A percentile compares a stretch with the other conserved stretches of the same genome.
These are phyloP conservation scores for Petromus typicus DNA, from an alignment of 2,113 vertebrate species.

Conservation along the genomic window DNA sequence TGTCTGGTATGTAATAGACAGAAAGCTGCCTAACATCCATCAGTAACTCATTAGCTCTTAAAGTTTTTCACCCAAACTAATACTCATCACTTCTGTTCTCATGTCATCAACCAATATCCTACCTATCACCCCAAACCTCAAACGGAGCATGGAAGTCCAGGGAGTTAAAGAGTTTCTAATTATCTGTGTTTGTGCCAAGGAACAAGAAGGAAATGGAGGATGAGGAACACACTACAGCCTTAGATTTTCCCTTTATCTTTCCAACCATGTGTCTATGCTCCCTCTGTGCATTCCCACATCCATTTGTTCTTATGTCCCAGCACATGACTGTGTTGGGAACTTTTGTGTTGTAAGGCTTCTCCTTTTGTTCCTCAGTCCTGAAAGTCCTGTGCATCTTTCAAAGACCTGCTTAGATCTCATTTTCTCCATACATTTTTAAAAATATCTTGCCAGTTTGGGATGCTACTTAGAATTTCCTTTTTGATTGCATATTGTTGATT, in stretches of 20 bases:
- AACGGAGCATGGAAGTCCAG: not conserved
- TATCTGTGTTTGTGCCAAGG: not conserved
- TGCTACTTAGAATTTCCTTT: not conserved
- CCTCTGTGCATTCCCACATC: too few species aligned
- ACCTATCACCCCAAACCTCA: not conserved
- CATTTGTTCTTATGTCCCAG: not conserved
- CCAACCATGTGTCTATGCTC: not conserved
- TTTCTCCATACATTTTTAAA: not conserved
- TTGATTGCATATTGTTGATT: not conserved
- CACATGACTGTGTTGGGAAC: not conserved
- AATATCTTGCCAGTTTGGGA: not conserved
- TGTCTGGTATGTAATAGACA: not conserved
- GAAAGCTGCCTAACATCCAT: not conserved
- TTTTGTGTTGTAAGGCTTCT: not conserved
- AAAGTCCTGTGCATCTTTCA: not conserved
- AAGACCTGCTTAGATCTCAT: not conserved
- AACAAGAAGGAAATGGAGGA: not conserved
- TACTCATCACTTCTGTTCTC: not conserved
- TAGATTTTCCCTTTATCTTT: not conserved
- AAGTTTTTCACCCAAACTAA: not conserved
- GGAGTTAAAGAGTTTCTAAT: not conserved
- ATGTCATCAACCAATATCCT: not conserved
- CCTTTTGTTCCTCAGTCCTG: not conserved
- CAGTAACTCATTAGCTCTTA: not conserved
- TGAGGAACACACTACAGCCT: not conserved